Percentiles rank a stretch among this genome's conserved stretches.
Conservation (phyloP, 2,888 invertebrate species). For the Balanococcus diminutus region DNA sequence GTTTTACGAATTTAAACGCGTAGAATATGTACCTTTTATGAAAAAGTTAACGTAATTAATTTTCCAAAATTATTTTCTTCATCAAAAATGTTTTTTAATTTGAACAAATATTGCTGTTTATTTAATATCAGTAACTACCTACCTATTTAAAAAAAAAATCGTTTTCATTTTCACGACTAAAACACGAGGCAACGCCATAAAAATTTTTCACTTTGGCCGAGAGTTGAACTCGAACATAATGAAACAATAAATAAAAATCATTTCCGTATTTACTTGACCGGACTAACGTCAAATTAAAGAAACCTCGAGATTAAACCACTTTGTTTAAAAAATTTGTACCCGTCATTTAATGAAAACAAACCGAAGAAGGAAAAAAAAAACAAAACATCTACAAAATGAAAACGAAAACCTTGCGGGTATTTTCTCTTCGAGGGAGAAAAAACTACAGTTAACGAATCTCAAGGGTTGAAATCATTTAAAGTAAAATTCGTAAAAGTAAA, state of each 20-base stretch:
- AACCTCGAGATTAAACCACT: not conserved
- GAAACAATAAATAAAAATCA: not conserved
- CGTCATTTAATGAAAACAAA: not conserved
- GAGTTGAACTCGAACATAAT: no score
- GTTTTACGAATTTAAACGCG: not conserved
- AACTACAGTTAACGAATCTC: not conserved
- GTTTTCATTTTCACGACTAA: no score
- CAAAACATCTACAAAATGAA: not conserved
- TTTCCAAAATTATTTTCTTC: not conserved
- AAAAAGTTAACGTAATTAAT: not conserved
- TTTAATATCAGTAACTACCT: not conserved
- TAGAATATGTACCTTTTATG: not conserved
- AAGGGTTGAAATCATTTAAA: slow-evolving; percentile 28
- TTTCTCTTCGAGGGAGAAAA: not conserved
- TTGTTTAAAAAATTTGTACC: not conserved
- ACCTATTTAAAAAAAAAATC: no score
- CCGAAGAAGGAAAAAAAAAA: not conserved
- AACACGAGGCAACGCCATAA: no score
- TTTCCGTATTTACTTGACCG: not conserved
- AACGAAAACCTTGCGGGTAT: not conserved
- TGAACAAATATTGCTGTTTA: not conserved
- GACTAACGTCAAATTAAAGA: not conserved
- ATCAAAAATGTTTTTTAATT: not conserved
- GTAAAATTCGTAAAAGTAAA: not conserved
- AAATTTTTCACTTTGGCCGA: no score